Evolutionary conservation across 2,888 invertebrate species (phyloP).

Genomic region (Chrysotoxum bicinctum): DNA sequence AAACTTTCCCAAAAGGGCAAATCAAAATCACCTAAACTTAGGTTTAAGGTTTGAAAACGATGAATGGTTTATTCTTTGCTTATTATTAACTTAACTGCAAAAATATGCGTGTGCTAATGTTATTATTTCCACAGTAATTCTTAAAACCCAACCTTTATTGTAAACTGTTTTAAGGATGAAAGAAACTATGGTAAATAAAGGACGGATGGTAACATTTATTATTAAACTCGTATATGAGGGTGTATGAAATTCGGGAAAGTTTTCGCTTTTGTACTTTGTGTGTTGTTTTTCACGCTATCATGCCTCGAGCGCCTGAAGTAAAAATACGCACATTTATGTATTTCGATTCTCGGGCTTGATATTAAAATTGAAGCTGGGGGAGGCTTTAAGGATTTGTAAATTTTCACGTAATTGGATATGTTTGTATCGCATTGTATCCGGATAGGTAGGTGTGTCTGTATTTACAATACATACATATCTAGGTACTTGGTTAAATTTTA

Average conservation of each 20-base stretch:
- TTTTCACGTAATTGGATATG: too few species aligned
- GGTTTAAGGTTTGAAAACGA: too few species aligned
- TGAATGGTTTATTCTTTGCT: too few species aligned
- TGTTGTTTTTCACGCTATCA: conserved; percentile 50
- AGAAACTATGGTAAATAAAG: not conserved
- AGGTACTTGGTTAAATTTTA: not conserved
- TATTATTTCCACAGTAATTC: too few species aligned
- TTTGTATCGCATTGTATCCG: not conserved
- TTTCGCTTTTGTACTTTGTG: conserved; percentile 28
- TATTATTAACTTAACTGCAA: too few species aligned
- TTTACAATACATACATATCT: not conserved
- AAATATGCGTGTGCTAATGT: too few species aligned
- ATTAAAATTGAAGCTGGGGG: conserved; percentile 38
- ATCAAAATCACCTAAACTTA: too few species aligned
- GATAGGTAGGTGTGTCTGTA: not conserved
- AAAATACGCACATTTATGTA: conserved; percentile 21
- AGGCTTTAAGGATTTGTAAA: conserved; percentile 30
- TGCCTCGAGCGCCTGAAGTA: conserved; percentile 29
- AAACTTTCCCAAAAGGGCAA: too few species aligned
- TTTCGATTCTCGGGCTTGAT: conserved; percentile 29
- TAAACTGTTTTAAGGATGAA: too few species aligned
- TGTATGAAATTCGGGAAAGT: conserved; percentile 12
- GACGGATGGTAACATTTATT: not conserved
- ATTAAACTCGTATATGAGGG: not conserved
- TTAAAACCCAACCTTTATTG: too few species aligned